A percentile compares a stretch with the other conserved stretches of the same genome.
These are phyloP conservation scores for Lepidostoma basale DNA, from an alignment of 1,140 invertebrate species.

Conservation along the genomic window DNA sequence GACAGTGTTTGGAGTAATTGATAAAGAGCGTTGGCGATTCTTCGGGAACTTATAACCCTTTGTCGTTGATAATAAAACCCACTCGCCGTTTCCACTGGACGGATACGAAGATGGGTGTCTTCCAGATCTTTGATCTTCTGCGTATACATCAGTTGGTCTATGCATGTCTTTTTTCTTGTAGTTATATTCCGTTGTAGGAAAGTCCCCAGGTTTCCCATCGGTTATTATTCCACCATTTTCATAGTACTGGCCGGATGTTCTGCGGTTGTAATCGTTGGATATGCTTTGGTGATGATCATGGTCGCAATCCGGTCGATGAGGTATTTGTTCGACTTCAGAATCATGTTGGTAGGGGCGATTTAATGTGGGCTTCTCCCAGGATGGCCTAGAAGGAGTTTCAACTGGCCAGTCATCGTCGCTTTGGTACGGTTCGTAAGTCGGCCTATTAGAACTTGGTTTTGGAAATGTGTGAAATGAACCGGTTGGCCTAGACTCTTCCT, in stretches of 20 bases:
- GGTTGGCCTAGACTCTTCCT: constrained; percentile 43
- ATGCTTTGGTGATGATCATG: constrained; percentile 43
- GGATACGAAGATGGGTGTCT: constrained; percentile 63
- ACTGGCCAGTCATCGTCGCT: constrained; percentile 54
- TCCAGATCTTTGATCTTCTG: constrained; percentile 49
- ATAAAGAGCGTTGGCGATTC: constrained; percentile 58
- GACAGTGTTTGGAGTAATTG: constrained; percentile 49
- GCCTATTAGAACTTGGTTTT: constrained; percentile 48
- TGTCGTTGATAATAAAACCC: constrained; percentile 77
- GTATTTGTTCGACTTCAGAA: constrained; percentile 51
- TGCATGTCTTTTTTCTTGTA: constrained; percentile 48
- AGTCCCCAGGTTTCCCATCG: constrained; percentile 69
- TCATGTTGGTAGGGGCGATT: constrained; percentile 42
- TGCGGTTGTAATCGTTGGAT: constrained; percentile 32
- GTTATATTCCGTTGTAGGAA: constrained; percentile 58
- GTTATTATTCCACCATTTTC: constrained; percentile 66
- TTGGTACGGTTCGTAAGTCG: constrained; percentile 51
- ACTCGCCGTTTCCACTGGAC: constrained; percentile 71
- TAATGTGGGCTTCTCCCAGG: constrained; percentile 52
- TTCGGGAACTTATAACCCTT: constrained; percentile 69
- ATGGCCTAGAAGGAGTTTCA: constrained; percentile 54
- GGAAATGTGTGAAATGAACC: constrained; percentile 47
- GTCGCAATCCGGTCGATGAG: constrained; percentile 55
- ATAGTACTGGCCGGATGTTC: constrained; percentile 48
- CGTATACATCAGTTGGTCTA: constrained; percentile 57